Evolutionary conservation across 2,797 vertebrate genomes (phyloP), one percentile per base, ranked within the genome.

Genomic region (Peromyscus attwateri): DNA sequence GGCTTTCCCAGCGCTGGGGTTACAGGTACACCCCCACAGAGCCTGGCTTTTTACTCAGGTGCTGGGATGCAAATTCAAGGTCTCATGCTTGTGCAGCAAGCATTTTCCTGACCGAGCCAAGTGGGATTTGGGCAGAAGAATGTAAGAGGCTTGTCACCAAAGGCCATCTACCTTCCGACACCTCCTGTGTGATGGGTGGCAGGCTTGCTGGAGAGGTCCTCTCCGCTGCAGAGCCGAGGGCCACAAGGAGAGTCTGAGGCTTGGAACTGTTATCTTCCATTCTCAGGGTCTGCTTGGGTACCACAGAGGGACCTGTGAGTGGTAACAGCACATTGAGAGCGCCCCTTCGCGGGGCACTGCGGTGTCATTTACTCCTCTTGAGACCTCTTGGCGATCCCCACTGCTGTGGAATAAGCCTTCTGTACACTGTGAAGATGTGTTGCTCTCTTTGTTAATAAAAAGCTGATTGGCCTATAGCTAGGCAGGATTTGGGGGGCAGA

Each of bases 231-330:
- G 89, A 88, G 6, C n/a, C 0, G 0, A 19, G 81, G 76, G 83
- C 70, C 14, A 14, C 1, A 23, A 66, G 55, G 40, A 23, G 52
- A 43, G 49, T 76, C 17, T 0, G 37, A 25, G 90, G 9, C 89
- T 49, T 52, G 25, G 84, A 46, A 49, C 49, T 19, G 0, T 73
- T 1, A 0, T 10, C 29, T 0, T 60, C 76, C 0, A 0, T 23
- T 12, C 79, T 62, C n/a, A 40, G 19, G 3, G 6, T 68, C 55
- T 27, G 49, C 62, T 75, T 80, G 73, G 96, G 70, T 19, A 12
- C 85, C 14, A 5, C 21, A 82, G 94, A 92, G 55, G 85, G 31
- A 68, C 70, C 95, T 97, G 95, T 19, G 62, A 68, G 40, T 68
- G 57, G n/a, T 5, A 27, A 82, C 16, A 82, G 46, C 10, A 12